Evolutionary conservation across 2,888 invertebrate species (phyloP).

Genomic region (Drosophila lutescens): DNA sequence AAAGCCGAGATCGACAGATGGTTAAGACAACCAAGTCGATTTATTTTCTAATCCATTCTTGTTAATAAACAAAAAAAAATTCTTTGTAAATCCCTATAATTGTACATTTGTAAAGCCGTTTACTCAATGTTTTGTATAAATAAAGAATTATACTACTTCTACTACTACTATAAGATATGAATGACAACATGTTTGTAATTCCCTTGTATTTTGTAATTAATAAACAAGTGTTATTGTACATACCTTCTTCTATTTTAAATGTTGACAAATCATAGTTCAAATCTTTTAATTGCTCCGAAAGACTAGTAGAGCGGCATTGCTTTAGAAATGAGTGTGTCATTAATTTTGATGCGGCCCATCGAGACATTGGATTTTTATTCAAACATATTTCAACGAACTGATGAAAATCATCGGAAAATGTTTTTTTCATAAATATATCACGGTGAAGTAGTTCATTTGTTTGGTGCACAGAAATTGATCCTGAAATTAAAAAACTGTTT

Average conservation of each 20-base stretch:
- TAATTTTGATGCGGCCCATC: conserved; percentile 89
- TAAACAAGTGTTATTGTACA: background rate
- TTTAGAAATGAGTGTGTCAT: conserved; percentile 91
- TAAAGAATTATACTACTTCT: no score
- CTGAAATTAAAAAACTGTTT: conserved; percentile 8
- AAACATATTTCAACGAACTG: conserved; percentile 90
- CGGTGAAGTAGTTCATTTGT: background rate
- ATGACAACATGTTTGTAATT: no score
- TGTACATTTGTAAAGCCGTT: no score
- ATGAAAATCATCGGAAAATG: conserved; percentile 91
- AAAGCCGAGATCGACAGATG: no score
- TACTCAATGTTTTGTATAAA: no score
- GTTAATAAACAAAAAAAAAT: no score
- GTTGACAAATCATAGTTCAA: conserved; percentile 1
- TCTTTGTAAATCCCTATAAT: no score
- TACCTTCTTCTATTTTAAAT: conserved; percentile 1
- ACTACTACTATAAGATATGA: no score
- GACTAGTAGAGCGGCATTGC: conserved; percentile 84
- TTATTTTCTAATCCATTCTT: no score
- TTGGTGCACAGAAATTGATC: conserved; percentile 28
- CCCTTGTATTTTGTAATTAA: no score
- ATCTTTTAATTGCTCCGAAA: conserved; percentile 74
- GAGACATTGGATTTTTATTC: conserved; percentile 88
- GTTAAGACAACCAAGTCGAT: no score
- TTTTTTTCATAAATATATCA: conserved; percentile 84